Percentiles rank a stretch among this genome's conserved stretches.
phyloP scores from a whole-genome alignment of 1,140 invertebrate genomes.

The Dolichoris vasculosae region DNA sequence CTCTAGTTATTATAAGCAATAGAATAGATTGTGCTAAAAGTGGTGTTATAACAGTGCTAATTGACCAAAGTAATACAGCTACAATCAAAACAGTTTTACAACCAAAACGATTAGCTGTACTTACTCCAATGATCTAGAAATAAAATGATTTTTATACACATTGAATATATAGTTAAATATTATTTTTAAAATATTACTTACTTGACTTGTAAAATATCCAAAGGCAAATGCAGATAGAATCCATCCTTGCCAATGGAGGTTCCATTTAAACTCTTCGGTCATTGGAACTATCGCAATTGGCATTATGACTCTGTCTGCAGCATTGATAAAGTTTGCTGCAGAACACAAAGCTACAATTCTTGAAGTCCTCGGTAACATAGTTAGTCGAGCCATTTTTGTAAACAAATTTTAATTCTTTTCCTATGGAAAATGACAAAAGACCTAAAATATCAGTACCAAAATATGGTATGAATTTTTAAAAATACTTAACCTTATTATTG shows the following conservation, averaged over 20 bases:
- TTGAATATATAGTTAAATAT: not conserved
- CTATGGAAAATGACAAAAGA: not conserved
- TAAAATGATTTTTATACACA: not conserved
- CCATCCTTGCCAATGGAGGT: slow-evolving; percentile 84
- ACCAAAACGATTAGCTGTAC: slow-evolving; percentile 82
- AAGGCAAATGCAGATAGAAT: slow-evolving; percentile 86
- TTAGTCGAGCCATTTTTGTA: slow-evolving; percentile 69
- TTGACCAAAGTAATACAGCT: slow-evolving; percentile 85
- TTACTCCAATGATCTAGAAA: slow-evolving; percentile 80
- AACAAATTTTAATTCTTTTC: slow-evolving; percentile 12
- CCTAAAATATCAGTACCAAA: slow-evolving; percentile 15
- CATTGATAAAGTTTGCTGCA: slow-evolving; percentile 87
- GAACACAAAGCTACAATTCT: slow-evolving; percentile 83
- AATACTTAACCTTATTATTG: slow-evolving; percentile 26
- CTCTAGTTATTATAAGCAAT: slow-evolving; percentile 79
- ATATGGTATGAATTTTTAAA: not conserved
- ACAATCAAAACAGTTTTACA: slow-evolving; percentile 83
- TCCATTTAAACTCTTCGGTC: slow-evolving; percentile 85
- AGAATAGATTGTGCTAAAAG: slow-evolving; percentile 80
- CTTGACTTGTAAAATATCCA: slow-evolving; percentile 87
- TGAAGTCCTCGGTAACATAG: slow-evolving; percentile 76
- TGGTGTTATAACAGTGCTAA: slow-evolving; percentile 84
- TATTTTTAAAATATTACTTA: slow-evolving; percentile 60
- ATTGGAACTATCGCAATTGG: slow-evolving; percentile 87
- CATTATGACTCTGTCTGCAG: slow-evolving; percentile 87